Base-by-base conservation (phyloP, 2,888 invertebrate genomes). In the Lochmaea crataegi region DNA sequence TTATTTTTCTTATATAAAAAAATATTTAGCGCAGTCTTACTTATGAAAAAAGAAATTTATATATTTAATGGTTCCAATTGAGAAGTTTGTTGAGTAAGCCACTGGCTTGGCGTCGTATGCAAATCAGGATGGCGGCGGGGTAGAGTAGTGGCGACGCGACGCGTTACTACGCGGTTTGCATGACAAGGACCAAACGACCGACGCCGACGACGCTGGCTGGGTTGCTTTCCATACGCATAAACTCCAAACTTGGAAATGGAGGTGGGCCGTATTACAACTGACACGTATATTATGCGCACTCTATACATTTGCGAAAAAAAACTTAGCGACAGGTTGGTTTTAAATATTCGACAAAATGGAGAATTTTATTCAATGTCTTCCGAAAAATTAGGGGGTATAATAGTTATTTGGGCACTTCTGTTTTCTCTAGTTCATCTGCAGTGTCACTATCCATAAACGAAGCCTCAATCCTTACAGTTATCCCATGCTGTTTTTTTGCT, bases 141-240 rank as follows among this genome's bases (percentile, higher is more conserved):
- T 42, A 82, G 79, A 74, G 74, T 80, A 81, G 80, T 83, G 89
- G 88, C 88, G 89, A 87, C 84, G 88, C 89, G 90, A 88, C 86
- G 85, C 88, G 89, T 89, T 90, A 88, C 89, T 89, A 90, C 89
- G 90, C 88, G 89, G 88, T 89, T 90, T 88, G 90, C 90, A 90
- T 90, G 89, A 90, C 89, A 85, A 83, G 76, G 75, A 78, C 74
- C 71, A 26, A 68, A 68, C 61, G 41, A 63, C 16, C 61, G 61
- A 38, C 42, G 61, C 41, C 61, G 61, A 42, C 61, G 61, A 16
- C 12, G 61, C 42, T 42, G 18, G 61, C 26, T 63, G 61, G 42
- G 18, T 10, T 63, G 61, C 42, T 16, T 63, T 63, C 61, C 61
- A 63, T 42, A 63, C 61, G 41, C 61, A 63, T 38, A 63, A 26